Conservation (phyloP, 2,797 vertebrate genomes). For the Hippoglossus hippoglossus region DNA sequence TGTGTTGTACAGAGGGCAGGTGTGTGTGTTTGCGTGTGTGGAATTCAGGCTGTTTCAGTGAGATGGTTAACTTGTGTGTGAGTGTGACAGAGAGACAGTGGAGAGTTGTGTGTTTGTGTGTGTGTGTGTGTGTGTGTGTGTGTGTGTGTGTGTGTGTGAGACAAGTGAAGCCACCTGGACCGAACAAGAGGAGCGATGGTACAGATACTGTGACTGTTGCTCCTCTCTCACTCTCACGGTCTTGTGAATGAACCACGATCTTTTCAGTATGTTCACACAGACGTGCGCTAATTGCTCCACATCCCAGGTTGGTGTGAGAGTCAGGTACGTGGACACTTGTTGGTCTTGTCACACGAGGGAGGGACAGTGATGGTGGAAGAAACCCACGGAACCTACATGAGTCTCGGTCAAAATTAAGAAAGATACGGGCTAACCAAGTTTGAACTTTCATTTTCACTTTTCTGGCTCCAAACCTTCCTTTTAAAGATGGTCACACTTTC, state of each 20-base stretch:
- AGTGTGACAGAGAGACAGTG: conserved; percentile 9
- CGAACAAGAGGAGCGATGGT: conserved; percentile 11
- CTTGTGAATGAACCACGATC: background rate
- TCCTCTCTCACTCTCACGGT: no score
- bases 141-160: conserved; percentile 10
- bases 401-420: no score
- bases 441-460: no score
- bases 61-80: conserved; percentile 6
- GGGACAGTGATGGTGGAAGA: conserved; percentile 62
- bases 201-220: conserved; percentile 7
- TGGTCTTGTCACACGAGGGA: conserved; percentile 5
- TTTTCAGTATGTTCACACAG: conserved; percentile 31
- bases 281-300: conserved; percentile 52
- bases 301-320: conserved; percentile 52
- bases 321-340: conserved; percentile 39
- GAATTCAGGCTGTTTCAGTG: conserved; percentile 1
- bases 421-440: no score
- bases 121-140: conserved; percentile 8
- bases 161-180: conserved; percentile 49
- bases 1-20: background rate
- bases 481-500: no score
- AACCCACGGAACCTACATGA: no score
- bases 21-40: background rate
- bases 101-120: conserved; percentile 3
- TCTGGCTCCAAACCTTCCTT: no score